Evolutionary conservation across 2,888 invertebrate species (phyloP).

Genomic region (Apodemia duryi): DNA sequence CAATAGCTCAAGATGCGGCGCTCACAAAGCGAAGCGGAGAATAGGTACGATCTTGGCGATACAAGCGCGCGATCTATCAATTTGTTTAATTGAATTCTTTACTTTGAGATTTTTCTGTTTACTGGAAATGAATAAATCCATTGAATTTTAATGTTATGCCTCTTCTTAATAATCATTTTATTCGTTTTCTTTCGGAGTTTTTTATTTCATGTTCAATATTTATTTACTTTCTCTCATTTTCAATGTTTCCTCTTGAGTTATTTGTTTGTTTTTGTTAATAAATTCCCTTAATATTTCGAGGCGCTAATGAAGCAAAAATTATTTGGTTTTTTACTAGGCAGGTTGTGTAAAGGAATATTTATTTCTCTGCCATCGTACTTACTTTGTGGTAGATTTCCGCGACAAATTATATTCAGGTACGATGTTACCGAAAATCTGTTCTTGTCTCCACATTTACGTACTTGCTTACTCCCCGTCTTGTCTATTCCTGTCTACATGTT

Average conservation of each 20-base stretch:
- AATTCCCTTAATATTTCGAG: not conserved
- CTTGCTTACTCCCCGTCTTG: too few species aligned
- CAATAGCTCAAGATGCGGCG: slow-evolving; percentile 39
- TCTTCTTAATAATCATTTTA: slow-evolving; percentile 36
- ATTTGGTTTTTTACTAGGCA: not conserved
- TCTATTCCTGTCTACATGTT: too few species aligned
- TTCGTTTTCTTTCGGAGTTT: slow-evolving; percentile 16
- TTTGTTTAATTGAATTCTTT: slow-evolving; percentile 73
- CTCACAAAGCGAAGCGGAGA: slow-evolving; percentile 13
- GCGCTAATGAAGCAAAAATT: not conserved
- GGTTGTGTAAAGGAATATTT: too few species aligned
- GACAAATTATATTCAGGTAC: too few species aligned
- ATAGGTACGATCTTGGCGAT: slow-evolving; percentile 33
- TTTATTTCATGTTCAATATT: not conserved
- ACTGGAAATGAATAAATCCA: slow-evolving; percentile 50
- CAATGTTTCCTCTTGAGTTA: not conserved
- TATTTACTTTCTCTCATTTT: not conserved
- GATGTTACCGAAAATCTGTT: too few species aligned
- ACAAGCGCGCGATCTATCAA: slow-evolving; percentile 56
- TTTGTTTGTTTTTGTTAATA: slow-evolving; percentile 4
- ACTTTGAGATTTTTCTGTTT: slow-evolving; percentile 59
- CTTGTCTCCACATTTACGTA: too few species aligned
- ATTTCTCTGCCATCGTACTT: too few species aligned
- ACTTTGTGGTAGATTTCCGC: too few species aligned
- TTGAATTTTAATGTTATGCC: slow-evolving; percentile 59